phyloP scores from a whole-genome alignment of 2,113 vertebrate genomes.

The Axis porcinus region DNA sequence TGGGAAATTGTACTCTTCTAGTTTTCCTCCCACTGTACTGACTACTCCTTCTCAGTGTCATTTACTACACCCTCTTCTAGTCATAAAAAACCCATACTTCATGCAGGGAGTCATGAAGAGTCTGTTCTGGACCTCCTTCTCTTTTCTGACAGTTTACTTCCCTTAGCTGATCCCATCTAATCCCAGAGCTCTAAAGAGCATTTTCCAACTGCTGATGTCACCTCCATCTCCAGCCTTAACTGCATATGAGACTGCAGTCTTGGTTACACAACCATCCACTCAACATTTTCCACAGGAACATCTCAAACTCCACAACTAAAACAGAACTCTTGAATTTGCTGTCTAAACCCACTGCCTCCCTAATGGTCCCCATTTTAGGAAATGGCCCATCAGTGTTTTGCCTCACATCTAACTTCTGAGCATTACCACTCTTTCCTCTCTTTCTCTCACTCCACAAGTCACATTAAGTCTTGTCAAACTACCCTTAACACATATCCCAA shows the following conservation, averaged over 20 bases:
- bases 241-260: background rate
- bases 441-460: background rate
- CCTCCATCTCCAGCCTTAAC: background rate
- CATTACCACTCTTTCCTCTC: background rate
- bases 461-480: background rate
- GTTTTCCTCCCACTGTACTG: background rate
- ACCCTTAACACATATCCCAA: background rate
- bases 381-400: background rate
- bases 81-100: background rate
- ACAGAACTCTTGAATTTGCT: background rate
- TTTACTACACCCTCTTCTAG: background rate
- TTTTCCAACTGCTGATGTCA: background rate
- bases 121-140: background rate
- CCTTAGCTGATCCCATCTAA: background rate
- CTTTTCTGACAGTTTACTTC: background rate
- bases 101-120: background rate
- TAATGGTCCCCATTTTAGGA: background rate
- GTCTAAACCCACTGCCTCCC: background rate
- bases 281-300: fast-evolving
- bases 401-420: background rate
- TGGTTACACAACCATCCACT: background rate
- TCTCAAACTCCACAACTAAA: background rate
- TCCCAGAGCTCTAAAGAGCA: background rate
- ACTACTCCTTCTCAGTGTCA: background rate
- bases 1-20: background rate